phyloP scores from a whole-genome alignment of 1,140 invertebrate species.

The Drosophila eugracilis region DNA sequence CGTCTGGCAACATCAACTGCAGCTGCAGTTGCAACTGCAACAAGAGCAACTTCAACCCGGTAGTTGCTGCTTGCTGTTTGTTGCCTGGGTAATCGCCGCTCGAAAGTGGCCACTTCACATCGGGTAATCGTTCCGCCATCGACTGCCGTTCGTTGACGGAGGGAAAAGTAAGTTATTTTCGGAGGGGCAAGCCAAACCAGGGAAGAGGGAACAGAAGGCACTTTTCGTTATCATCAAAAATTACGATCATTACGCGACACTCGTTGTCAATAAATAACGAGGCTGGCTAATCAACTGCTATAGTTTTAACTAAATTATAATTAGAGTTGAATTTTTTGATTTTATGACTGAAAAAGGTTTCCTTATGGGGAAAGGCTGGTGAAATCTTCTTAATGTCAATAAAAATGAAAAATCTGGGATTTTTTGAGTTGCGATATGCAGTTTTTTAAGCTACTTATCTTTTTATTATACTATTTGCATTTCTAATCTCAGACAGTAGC shows the following conservation, averaged over 20 bases:
- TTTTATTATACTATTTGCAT: neutral
- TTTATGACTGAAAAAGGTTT: neutral
- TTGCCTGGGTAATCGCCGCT: constrained; percentile 31
- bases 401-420: neutral
- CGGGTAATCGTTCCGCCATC: constrained; percentile 42
- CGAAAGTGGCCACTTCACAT: constrained; percentile 46
- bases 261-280: neutral
- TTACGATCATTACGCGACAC: neutral
- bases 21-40: constrained; percentile 9
- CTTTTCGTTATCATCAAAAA: constrained; percentile 2
- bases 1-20: constrained; percentile 55
- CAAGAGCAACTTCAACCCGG: constrained; percentile 62
- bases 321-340: neutral
- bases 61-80: constrained; percentile 40
- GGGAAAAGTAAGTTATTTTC: constrained; percentile 18
- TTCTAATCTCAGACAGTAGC: no score
- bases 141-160: constrained; percentile 18
- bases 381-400: no score
- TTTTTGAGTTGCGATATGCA: no score
- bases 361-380: no score
- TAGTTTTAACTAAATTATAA: neutral
- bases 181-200: neutral
- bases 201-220: constrained; percentile 11
- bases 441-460: no score
- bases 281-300: neutral